Evolutionary conservation across 1,140 invertebrate species (phyloP).

Genomic region (Atopsyche davidsoni): DNA sequence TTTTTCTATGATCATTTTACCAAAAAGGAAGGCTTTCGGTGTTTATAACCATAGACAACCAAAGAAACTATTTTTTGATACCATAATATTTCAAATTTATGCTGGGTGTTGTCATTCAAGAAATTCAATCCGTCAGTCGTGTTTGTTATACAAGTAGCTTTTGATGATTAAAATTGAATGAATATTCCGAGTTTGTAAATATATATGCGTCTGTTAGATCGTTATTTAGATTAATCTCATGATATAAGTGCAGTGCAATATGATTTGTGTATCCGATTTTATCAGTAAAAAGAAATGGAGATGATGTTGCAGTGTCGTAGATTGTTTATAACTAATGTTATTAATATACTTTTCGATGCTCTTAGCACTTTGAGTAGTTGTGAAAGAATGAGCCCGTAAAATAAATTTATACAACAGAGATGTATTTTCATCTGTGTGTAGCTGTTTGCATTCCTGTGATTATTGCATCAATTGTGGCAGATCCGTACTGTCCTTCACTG

Average conservation of each 20-base stretch:
- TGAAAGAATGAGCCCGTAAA: too few species aligned
- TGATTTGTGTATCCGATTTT: background rate
- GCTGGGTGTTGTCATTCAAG: slow-evolving; percentile 22
- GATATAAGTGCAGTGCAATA: background rate
- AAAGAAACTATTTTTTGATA: background rate
- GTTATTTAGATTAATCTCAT: too few species aligned
- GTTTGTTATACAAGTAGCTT: slow-evolving; percentile 14
- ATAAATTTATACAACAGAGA: too few species aligned
- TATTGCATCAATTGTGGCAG: background rate
- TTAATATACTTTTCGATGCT: too few species aligned
- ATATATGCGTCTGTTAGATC: too few species aligned
- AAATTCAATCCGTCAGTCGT: slow-evolving; percentile 22
- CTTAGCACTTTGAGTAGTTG: too few species aligned
- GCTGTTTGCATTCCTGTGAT: too few species aligned
- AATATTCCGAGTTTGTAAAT: background rate
- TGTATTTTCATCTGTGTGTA: too few species aligned
- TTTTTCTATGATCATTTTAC: too few species aligned
- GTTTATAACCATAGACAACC: too few species aligned
- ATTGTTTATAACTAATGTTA: too few species aligned
- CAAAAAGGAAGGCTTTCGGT: too few species aligned
- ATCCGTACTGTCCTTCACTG: slow-evolving; percentile 40
- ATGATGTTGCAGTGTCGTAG: background rate
- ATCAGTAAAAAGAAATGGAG: background rate
- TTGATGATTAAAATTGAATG: background rate
- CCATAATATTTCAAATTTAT: slow-evolving; percentile 4